These are phyloP conservation scores for Plutella xylostella DNA, from an alignment of 2,888 invertebrate genomes.

Conservation along the genomic window DNA sequence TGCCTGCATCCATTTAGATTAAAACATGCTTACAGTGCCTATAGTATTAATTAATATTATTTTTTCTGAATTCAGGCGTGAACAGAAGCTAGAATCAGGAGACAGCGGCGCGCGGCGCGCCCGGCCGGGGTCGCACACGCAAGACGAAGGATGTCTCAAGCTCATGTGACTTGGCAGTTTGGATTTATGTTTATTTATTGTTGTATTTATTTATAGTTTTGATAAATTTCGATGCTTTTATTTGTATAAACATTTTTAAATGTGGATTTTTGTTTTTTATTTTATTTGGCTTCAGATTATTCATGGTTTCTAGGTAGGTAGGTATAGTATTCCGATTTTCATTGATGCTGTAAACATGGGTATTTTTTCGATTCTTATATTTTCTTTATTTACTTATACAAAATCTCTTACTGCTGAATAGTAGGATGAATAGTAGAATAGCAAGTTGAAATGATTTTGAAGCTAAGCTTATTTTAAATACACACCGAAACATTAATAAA, in stretches of 20 bases:
- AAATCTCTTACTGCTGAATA: too few relatives aligned
- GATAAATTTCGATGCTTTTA: constrained; percentile 1
- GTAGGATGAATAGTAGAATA: too few relatives aligned
- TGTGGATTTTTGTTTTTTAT: constrained; percentile 3
- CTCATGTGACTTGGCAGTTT: constrained; percentile 3
- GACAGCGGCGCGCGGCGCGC: too few relatives aligned
- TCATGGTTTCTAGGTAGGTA: too few relatives aligned
- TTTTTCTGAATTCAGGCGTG: constrained; percentile 25
- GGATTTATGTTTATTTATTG: not conserved
- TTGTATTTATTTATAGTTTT: not conserved
- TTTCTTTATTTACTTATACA: too few relatives aligned
- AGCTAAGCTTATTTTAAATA: too few relatives aligned
- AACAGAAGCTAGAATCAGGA: constrained; percentile 34
- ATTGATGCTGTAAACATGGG: constrained; percentile 6
- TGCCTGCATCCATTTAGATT: too few relatives aligned
- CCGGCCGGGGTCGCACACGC: too few relatives aligned
- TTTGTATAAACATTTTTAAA: constrained; percentile 22
- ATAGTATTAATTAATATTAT: not conserved
- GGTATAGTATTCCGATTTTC: not conserved
- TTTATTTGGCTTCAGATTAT: not conserved
- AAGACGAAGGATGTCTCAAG: constrained; percentile 14
- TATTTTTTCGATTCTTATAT: not conserved
- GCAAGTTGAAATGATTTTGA: too few relatives aligned
- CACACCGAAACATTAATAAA: too few relatives aligned
- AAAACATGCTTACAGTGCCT: too few relatives aligned